Base-by-base conservation (phyloP, 2,888 invertebrate species). In the Pyrrhosoma nymphula region DNA sequence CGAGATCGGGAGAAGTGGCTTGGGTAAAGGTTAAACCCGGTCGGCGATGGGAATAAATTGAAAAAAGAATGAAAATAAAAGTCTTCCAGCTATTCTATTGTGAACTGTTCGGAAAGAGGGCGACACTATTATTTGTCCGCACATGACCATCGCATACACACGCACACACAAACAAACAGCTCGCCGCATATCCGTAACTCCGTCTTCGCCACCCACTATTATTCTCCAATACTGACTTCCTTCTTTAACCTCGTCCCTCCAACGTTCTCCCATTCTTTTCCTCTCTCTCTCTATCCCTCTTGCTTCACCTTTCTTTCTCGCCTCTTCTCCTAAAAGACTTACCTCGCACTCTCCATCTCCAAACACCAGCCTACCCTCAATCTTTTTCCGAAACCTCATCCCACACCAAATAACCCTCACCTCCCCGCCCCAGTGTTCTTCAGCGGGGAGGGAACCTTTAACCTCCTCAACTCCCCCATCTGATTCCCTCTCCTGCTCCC, bases 111-210 rank as follows among this genome's bases (percentile, higher is more conserved):
- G 69, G 93, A 69, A 93, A 75, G 93, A 23, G 69, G 75, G 93
- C 93, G 93, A 93, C 93, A 93, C 93, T 91, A 91, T 91, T 91
- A 93, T 93, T 93, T 93, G 93, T 93, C 93, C 93, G 26, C 93
- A 93, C 93, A 93, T 93, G 93, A 69, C 93, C 93, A 39, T 93
- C 75, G 69, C 93, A 47, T n/a, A 39, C n/a, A 39, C 69, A n/a
- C 63, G 10, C 91, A 39, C 39, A 91, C 56, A 56, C 56, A 56
- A 16, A n/a, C 47, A 60, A 60, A 14, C 69, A 93, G 20, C 26
- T 69, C 69, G 26, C 35, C 20, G 18, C 90, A 35, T n/a, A n/a
- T 55, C 89, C 56, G 10, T 55, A n/a, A 26, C 89, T 47, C 89
- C 8, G 26, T 12, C 55, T n/a, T 47, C 14, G 10, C 56, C 56